phyloP scores from a whole-genome alignment of 2,797 vertebrate species.

The Pogoniulus pusillus region DNA sequence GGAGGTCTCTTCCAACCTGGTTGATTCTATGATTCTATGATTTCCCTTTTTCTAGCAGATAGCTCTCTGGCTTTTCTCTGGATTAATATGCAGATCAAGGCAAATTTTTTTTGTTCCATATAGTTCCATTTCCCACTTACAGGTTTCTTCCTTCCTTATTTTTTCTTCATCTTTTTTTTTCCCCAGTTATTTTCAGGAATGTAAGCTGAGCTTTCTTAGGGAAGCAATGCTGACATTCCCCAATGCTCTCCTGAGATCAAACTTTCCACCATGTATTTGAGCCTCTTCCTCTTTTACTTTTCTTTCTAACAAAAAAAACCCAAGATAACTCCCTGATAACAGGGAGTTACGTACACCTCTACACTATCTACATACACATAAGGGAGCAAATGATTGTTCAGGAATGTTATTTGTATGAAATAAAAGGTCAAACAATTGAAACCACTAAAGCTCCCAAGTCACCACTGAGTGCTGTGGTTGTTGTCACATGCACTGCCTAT shows the following conservation, averaged over 20 bases:
- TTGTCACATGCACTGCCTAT: neutral
- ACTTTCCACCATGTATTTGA: neutral
- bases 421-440: neutral
- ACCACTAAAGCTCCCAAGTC: neutral
- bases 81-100: neutral
- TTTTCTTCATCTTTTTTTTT: rapidly evolving
- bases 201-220: neutral
- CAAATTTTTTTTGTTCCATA: neutral
- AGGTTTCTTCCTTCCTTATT: neutral
- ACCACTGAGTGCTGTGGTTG: neutral
- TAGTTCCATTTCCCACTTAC: neutral
- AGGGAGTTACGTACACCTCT: neutral
- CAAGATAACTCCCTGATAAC: neutral
- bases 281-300: neutral
- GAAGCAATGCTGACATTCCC: neutral
- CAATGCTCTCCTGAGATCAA: neutral
- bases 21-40: too few species aligned
- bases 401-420: neutral
- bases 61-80: neutral
- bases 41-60: neutral
- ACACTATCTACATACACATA: neutral
- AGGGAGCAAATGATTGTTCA: neutral
- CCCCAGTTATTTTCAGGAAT: neutral
- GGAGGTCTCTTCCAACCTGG: too few species aligned
- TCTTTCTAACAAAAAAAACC: neutral